Evolutionary conservation across 2,113 vertebrate species (phyloP).

Genomic region (Corythaixoides concolor): DNA sequence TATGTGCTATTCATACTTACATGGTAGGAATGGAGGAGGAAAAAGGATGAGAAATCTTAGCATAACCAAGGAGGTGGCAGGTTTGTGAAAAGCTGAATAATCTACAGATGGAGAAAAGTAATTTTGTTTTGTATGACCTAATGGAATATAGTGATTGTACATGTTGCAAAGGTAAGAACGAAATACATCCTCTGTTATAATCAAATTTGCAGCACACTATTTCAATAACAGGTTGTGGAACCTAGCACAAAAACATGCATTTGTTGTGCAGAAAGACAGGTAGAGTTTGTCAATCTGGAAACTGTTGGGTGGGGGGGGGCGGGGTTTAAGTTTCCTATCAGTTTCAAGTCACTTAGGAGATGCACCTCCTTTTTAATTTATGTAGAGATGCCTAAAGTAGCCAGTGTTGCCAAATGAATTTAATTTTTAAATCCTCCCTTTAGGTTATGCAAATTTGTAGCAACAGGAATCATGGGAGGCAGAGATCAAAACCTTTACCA

Average conservation of each 20-base stretch:
- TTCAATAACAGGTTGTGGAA: not conserved
- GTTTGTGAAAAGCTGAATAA: slow-evolving; percentile 16
- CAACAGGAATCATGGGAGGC: not conserved
- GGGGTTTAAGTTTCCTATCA: not conserved
- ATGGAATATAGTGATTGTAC: not conserved
- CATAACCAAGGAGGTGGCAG: not conserved
- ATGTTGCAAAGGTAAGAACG: not conserved
- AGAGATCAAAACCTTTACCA: not conserved
- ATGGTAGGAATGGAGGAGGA: not conserved
- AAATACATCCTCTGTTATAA: not conserved
- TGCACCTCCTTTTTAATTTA: not conserved
- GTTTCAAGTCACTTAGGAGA: not conserved
- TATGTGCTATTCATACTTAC: not conserved
- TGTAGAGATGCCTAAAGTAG: not conserved
- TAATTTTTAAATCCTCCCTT: slow-evolving; percentile 15
- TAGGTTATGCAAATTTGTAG: not conserved
- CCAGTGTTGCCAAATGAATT: not conserved
- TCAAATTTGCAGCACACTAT: not conserved
- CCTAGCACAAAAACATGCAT: not conserved
- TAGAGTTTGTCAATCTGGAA: not conserved
- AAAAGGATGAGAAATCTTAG: not conserved
- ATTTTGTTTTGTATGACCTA: slow-evolving; percentile 2
- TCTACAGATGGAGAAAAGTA: slow-evolving; percentile 28
- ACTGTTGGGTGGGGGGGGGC: no score
- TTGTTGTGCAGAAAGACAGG: not conserved